Evolutionary conservation across 2,888 invertebrate species (phyloP).

Genomic region (Vandiemenella viatica): DNA sequence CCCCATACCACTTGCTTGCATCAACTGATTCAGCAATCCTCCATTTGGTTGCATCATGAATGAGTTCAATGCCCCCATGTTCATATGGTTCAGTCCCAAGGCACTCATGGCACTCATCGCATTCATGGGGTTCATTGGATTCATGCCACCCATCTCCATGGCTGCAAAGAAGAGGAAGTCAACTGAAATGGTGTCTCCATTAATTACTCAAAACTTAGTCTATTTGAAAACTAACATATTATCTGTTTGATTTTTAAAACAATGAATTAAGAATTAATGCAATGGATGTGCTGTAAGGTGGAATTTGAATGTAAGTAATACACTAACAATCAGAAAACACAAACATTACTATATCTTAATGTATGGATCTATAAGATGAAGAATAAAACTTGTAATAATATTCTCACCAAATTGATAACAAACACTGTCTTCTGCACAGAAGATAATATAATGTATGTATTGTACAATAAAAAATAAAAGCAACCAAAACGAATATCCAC

Average conservation of each 20-base stretch:
- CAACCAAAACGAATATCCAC: too few relatives aligned
- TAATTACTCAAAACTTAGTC: too few relatives aligned
- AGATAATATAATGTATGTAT: too few relatives aligned
- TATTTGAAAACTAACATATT: too few relatives aligned
- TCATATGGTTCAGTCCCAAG: constrained; percentile 28
- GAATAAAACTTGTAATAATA: too few relatives aligned
- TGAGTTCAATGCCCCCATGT: constrained; percentile 29
- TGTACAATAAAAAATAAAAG: too few relatives aligned
- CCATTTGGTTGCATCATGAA: constrained; percentile 20
- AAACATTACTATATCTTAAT: too few relatives aligned
- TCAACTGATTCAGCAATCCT: constrained; percentile 24
- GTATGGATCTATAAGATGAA: too few relatives aligned
- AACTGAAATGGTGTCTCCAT: too few relatives aligned
- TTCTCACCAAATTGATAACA: too few relatives aligned
- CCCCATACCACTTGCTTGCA: constrained; percentile 26
- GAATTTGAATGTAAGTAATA: constrained; percentile 2
- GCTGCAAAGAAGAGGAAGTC: constrained; percentile 18
- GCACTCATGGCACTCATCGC: constrained; percentile 25
- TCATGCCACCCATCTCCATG: constrained; percentile 28
- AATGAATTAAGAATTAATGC: not conserved
- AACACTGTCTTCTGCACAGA: too few relatives aligned
- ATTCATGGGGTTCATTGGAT: constrained; percentile 21
- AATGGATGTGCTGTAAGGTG: not conserved
- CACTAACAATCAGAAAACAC: too few relatives aligned
- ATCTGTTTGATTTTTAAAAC: not conserved